Conservation (phyloP, 2,888 invertebrate genomes). For the Heliconius ismenius region DNA sequence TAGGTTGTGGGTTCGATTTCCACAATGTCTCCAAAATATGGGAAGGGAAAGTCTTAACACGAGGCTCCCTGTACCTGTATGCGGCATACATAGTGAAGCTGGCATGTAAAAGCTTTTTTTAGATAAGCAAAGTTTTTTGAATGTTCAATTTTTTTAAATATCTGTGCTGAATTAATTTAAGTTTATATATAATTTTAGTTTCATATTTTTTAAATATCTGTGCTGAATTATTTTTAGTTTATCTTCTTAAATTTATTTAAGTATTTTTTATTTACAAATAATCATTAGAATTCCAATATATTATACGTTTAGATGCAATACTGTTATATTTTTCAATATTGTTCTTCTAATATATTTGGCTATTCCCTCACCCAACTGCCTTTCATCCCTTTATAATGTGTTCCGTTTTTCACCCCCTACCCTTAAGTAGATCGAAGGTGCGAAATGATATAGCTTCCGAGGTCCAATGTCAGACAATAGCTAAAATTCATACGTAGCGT, state of each 20-base stretch:
- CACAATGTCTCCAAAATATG: no score
- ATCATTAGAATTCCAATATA: background rate
- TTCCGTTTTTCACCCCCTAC: conserved; percentile 47
- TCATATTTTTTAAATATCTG: no score
- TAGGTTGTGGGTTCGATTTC: no score
- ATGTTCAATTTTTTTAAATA: no score
- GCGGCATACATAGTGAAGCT: no score
- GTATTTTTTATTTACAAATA: no score
- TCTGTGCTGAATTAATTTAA: no score
- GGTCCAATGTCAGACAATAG: conserved; percentile 82
- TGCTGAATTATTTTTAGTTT: background rate
- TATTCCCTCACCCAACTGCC: background rate
- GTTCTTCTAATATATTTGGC: conserved; percentile 9
- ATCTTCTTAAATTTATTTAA: no score
- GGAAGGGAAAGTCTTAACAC: no score
- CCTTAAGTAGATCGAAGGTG: conserved; percentile 56
- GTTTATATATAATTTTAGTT: no score
- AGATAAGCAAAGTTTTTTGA: no score
- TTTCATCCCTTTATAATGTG: conserved; percentile 40
- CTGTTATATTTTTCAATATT: conserved; percentile 15
- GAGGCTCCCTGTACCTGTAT: no score
- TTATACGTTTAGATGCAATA: background rate
- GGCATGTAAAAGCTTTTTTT: conserved; percentile 2
- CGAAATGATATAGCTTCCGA: conserved; percentile 78
- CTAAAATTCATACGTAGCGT: conserved; percentile 78